Percentiles rank a stretch among this genome's conserved stretches.
phyloP scores from a whole-genome alignment of 2,113 vertebrate genomes.

The Engraulis encrasicolus region DNA sequence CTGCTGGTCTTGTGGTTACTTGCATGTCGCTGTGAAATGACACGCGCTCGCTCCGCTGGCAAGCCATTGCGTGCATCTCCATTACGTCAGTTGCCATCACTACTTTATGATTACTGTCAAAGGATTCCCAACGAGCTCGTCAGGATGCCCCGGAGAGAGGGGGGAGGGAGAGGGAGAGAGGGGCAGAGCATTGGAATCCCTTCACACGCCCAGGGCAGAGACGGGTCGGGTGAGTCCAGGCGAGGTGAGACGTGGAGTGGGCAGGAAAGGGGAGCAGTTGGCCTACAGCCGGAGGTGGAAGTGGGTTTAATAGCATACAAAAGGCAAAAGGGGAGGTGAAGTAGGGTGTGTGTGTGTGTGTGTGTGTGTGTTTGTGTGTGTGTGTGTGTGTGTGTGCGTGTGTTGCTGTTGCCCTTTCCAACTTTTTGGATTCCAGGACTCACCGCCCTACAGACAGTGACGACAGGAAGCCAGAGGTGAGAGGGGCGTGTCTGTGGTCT shows the following conservation, averaged over 20 bases:
- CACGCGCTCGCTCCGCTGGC: background rate
- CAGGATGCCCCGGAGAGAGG: background rate
- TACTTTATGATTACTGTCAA: slow-evolving; percentile 12
- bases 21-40: background rate
- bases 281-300: background rate
- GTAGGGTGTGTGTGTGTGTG: background rate
- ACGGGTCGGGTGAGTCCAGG: background rate
- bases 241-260: background rate
- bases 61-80: background rate
- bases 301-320: background rate
- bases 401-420: background rate
- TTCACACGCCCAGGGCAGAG: background rate
- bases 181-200: too few relatives aligned
- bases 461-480: background rate
- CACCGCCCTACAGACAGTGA: background rate
- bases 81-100: background rate
- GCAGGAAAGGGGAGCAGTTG: background rate
- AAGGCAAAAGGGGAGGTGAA: background rate
- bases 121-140: slow-evolving; percentile 9
- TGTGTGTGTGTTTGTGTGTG: background rate
- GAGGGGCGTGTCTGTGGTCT: too few relatives aligned
- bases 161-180: too few relatives aligned
- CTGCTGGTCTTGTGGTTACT: background rate
- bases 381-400: background rate
- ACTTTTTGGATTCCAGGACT: background rate